These are phyloP conservation scores for Pipistrellus nathusii DNA, from an alignment of 2,797 vertebrate genomes.

Conservation along the genomic window DNA sequence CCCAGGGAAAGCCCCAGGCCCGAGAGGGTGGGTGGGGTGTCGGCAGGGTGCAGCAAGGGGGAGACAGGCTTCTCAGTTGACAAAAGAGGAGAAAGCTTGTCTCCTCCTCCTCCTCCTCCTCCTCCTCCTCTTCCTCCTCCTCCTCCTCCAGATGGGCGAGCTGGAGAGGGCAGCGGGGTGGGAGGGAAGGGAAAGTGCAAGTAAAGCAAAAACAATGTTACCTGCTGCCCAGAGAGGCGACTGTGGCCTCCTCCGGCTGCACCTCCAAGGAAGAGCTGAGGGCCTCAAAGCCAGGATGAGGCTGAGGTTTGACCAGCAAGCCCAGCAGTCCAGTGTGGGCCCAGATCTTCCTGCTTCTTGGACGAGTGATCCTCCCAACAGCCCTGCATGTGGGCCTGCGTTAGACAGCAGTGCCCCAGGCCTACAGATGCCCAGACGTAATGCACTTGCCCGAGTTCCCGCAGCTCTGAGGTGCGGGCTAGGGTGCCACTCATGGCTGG, in stretches of 20 bases:
- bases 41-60: neutral
- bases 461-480: neutral
- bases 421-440: neutral
- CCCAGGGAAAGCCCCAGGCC: constrained; percentile 3
- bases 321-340: neutral
- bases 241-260: neutral
- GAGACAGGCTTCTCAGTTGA: neutral
- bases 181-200: accelerated
- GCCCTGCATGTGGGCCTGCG: neutral
- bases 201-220: neutral
- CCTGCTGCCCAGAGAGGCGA: too few species aligned
- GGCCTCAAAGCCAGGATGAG: neutral
- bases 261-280: neutral
- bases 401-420: neutral
- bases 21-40: neutral
- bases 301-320: neutral
- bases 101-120: neutral
- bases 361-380: neutral
- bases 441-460: neutral
- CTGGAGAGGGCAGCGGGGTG: neutral
- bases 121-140: neutral
- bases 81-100: neutral
- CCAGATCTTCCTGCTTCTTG: neutral
- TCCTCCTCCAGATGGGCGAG: accelerated
- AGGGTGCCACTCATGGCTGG: neutral